Evolutionary conservation across 1,140 invertebrate genomes (phyloP).

Genomic region (Mesaphorura yosii): DNA sequence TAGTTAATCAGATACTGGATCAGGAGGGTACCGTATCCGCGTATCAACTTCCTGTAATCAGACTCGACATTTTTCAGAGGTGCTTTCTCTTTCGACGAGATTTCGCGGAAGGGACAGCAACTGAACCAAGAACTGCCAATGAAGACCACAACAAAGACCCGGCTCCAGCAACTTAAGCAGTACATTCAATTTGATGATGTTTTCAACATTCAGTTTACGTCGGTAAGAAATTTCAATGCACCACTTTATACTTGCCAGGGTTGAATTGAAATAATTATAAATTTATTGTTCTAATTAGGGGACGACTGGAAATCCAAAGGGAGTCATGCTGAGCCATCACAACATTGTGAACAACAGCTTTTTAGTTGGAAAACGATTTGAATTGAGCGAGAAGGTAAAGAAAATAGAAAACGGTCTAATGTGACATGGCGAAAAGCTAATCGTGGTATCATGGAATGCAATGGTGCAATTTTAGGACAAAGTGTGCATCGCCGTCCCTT

Average conservation of each 20-base stretch:
- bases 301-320: conserved; percentile 76
- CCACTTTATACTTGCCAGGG: neutral
- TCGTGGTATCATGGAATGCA: neutral
- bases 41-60: no score
- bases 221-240: conserved; percentile 15
- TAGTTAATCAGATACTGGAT: no score
- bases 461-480: conserved; percentile 16
- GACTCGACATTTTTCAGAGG: no score
- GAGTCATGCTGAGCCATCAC: conserved; percentile 65
- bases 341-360: conserved; percentile 75
- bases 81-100: conserved; percentile 14
- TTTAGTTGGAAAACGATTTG: conserved; percentile 13
- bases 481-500: conserved; percentile 68
- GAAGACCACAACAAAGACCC: no score
- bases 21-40: neutral
- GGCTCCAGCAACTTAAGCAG: no score
- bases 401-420: neutral
- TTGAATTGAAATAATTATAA: no score
- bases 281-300: no score
- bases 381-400: conserved; percentile 9
- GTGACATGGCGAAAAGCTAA: neutral
- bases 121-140: no score
- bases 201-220: conserved; percentile 31
- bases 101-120: no score
- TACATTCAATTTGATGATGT: conserved; percentile 26